Evolutionary conservation across 2,113 vertebrate species (phyloP).

Genomic region (Hemiscyllium ocellatum): DNA sequence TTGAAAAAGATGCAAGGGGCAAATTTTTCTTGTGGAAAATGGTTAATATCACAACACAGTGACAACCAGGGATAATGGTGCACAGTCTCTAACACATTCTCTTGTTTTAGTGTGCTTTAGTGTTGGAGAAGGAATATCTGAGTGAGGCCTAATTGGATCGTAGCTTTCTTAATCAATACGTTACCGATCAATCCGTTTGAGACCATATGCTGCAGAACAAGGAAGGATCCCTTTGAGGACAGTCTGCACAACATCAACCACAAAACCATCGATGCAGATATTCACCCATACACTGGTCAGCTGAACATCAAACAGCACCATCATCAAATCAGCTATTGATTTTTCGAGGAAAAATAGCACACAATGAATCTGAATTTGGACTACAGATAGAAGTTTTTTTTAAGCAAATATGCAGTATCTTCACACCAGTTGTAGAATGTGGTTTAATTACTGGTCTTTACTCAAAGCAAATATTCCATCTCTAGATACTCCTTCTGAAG

Average conservation of each 20-base stretch:
- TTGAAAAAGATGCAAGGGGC: no score
- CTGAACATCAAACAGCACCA: neutral
- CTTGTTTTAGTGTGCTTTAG: neutral
- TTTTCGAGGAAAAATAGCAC: neutral
- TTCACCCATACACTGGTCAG: neutral
- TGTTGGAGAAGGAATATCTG: neutral
- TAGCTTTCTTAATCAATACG: neutral
- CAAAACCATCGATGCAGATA: slow-evolving; percentile 17
- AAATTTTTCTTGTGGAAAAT: neutral
- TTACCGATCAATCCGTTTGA: neutral
- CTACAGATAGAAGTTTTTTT: neutral
- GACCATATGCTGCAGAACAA: neutral
- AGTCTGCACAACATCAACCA: neutral
- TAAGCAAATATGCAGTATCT: neutral
- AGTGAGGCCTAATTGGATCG: slow-evolving; percentile 28
- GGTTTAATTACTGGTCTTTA: neutral
- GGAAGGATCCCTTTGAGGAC: slow-evolving; percentile 3
- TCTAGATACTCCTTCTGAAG: neutral
- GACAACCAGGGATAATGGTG: neutral
- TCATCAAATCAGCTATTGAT: neutral
- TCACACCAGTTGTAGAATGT: neutral
- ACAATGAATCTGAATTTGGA: neutral
- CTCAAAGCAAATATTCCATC: neutral
- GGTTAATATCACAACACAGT: neutral
- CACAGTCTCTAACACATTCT: neutral